phyloP scores from a whole-genome alignment of 1,140 invertebrate species.

The Doryteuthis pealeii region DNA sequence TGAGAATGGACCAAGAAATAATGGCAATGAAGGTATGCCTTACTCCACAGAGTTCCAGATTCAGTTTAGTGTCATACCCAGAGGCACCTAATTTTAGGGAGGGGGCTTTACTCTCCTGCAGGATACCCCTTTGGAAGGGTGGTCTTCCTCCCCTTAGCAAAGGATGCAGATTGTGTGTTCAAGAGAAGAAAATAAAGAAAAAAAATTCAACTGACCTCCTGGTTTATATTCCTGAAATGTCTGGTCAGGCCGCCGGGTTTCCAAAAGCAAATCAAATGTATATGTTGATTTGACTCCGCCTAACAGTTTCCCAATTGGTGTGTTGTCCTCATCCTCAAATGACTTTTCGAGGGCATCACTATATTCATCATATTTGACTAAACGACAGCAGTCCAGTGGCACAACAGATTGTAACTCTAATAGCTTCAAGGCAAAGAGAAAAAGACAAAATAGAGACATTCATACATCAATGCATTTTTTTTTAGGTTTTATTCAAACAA shows the following conservation, averaged over 20 bases:
- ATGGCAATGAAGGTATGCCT: too few species aligned
- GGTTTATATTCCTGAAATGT: slow-evolving; percentile 70
- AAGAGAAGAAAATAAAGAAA: too few species aligned
- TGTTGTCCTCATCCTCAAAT: slow-evolving; percentile 68
- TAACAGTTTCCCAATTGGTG: slow-evolving; percentile 62
- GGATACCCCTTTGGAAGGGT: too few species aligned
- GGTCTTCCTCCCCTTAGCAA: too few species aligned
- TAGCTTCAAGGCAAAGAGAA: slow-evolving; percentile 49
- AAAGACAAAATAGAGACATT: neutral
- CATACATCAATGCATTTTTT: neutral
- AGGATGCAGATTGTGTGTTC: too few species aligned
- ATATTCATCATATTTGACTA: slow-evolving; percentile 73
- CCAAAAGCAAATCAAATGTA: slow-evolving; percentile 70
- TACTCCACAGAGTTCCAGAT: too few species aligned
- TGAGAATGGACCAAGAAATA: too few species aligned
- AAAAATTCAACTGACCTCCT: slow-evolving; percentile 61
- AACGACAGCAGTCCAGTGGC: slow-evolving; percentile 69
- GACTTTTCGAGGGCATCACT: slow-evolving; percentile 73
- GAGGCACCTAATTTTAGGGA: too few species aligned
- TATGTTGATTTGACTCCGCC: slow-evolving; percentile 60
- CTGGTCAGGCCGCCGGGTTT: slow-evolving; percentile 69
- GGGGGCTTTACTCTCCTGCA: too few species aligned
- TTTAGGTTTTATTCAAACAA: neutral
- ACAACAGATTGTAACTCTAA: slow-evolving; percentile 67
- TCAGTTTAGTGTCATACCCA: too few species aligned